Evolutionary conservation across 2,888 invertebrate species (phyloP).

Genomic region (Laothoe populi): DNA sequence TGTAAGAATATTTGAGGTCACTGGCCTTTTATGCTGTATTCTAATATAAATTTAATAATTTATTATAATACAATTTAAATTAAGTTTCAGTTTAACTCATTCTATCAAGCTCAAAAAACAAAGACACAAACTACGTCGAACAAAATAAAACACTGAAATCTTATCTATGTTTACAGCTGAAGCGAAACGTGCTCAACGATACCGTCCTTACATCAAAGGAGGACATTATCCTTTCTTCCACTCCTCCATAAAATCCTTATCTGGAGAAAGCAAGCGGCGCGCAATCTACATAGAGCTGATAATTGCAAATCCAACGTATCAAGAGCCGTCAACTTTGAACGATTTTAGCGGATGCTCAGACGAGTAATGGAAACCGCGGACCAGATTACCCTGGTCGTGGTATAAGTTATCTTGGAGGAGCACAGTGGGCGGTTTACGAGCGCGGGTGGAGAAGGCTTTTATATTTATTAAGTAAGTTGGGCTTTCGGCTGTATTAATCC

Average conservation of each 20-base stretch:
- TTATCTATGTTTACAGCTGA: constrained; percentile 71
- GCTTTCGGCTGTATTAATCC: constrained; percentile 84
- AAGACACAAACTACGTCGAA: constrained; percentile 32
- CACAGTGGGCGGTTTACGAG: constrained; percentile 81
- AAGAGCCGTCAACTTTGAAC: constrained; percentile 56
- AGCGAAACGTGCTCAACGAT: constrained; percentile 61
- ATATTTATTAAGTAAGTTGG: constrained; percentile 86
- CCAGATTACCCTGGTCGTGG: constrained; percentile 62
- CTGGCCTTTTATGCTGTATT: too few relatives aligned
- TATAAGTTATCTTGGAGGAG: constrained; percentile 81
- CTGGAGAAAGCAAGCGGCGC: constrained; percentile 77
- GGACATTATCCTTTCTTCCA: constrained; percentile 83
- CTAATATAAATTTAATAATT: too few relatives aligned
- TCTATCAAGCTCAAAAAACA: not conserved
- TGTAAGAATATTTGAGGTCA: too few relatives aligned
- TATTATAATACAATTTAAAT: too few relatives aligned
- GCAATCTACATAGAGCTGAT: constrained; percentile 84
- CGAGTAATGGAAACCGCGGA: constrained; percentile 69
- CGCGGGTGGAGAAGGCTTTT: constrained; percentile 82
- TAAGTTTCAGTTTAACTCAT: not conserved
- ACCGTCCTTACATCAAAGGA: constrained; percentile 74
- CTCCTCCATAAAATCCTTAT: constrained; percentile 76
- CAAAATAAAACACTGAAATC: constrained; percentile 52
- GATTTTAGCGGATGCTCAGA: constrained; percentile 41
- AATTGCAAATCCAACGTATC: constrained; percentile 66